Conservation (phyloP, 2,888 invertebrate genomes). For the Polydrusus cervinus region DNA sequence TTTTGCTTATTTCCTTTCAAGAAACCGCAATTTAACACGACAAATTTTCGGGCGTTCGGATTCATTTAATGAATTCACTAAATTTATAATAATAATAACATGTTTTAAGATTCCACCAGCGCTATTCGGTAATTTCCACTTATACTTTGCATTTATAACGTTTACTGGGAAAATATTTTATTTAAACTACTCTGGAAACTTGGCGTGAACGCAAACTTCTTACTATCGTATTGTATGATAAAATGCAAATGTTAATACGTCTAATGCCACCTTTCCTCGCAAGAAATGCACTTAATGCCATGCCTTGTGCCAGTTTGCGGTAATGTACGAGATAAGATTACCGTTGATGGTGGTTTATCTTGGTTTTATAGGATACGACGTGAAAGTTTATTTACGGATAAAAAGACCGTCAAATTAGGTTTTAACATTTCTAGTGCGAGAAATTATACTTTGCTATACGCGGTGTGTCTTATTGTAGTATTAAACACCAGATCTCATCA, state of each 20-base stretch:
- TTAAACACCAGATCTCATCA: too few relatives aligned
- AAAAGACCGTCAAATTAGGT: neutral
- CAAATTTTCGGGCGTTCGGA: too few relatives aligned
- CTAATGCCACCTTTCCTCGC: constrained; percentile 43
- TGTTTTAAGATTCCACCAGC: too few relatives aligned
- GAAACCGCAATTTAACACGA: too few relatives aligned
- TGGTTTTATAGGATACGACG: constrained; percentile 23
- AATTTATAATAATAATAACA: too few relatives aligned
- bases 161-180: constrained; percentile 33
- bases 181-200: constrained; percentile 32
- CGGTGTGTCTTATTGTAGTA: too few relatives aligned
- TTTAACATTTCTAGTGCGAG: too few relatives aligned
- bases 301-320: constrained; percentile 36
- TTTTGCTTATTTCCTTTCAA: too few relatives aligned
- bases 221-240: constrained; percentile 41
- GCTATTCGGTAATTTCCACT: too few relatives aligned
- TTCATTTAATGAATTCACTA: too few relatives aligned
- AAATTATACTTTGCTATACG: too few relatives aligned
- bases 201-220: constrained; percentile 37
- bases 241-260: constrained; percentile 52
- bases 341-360: constrained; percentile 31
- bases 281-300: constrained; percentile 48
- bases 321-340: constrained; percentile 41
- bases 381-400: neutral
- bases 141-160: too few relatives aligned